Conservation (phyloP, 1,140 invertebrate species). For the Drosophila pruinosa region DNA sequence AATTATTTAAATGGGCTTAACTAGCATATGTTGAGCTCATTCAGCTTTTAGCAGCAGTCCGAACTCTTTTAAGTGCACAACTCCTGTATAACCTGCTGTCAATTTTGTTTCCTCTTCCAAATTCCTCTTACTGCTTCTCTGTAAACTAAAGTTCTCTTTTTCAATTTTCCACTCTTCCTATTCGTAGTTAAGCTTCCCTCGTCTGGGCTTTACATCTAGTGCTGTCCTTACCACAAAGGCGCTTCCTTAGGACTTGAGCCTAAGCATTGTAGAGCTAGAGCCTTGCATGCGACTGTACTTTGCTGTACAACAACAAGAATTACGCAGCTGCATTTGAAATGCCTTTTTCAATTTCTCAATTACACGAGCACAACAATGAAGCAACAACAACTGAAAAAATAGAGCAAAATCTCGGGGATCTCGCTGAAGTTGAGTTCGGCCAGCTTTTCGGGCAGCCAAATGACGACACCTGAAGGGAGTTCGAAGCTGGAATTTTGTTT, state of each 20-base stretch:
- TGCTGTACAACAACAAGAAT: slow-evolving; percentile 35
- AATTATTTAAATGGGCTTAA: too few species aligned
- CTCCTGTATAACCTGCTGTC: too few species aligned
- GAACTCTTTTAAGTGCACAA: too few species aligned
- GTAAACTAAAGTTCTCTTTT: too few species aligned
- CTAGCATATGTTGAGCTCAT: too few species aligned
- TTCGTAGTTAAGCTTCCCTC: neutral
- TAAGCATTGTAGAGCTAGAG: slow-evolving; percentile 11
- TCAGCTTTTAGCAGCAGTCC: too few species aligned
- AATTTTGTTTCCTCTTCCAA: too few species aligned
- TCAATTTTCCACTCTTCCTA: neutral
- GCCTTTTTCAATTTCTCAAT: slow-evolving; percentile 62
- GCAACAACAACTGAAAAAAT: slow-evolving; percentile 44
- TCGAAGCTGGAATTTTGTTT: slow-evolving; percentile 8
- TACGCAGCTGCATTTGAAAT: slow-evolving; percentile 76
- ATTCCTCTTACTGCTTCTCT: too few species aligned
- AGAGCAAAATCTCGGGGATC: slow-evolving; percentile 61
- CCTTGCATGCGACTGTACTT: slow-evolving; percentile 57
- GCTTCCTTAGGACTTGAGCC: neutral
- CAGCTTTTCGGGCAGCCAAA: slow-evolving; percentile 5
- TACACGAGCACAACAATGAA: slow-evolving; percentile 50
- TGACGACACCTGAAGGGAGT: slow-evolving; percentile 62
- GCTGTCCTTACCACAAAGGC: neutral
- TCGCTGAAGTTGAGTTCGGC: slow-evolving; percentile 7
- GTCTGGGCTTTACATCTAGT: neutral